These are phyloP conservation scores for Drosophila putrida DNA, from an alignment of 2,888 invertebrate species.

Conservation along the genomic window DNA sequence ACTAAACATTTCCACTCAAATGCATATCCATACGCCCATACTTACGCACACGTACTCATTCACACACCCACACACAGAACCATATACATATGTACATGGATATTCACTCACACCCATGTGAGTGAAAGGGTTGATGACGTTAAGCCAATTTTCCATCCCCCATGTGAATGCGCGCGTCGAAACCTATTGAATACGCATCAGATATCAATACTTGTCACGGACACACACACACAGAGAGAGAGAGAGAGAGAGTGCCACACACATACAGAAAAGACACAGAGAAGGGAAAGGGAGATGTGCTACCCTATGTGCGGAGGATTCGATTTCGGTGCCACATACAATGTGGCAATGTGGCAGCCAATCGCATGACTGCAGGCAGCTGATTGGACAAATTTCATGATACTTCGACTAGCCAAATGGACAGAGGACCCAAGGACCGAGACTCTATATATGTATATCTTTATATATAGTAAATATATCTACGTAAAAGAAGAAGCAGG, in stretches of 20 bases:
- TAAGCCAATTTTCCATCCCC: constrained; percentile 56
- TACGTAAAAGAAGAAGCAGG: constrained; percentile 5
- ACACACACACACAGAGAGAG: constrained; percentile 7
- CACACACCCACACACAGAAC: constrained; percentile 2
- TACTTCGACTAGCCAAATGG: constrained; percentile 40
- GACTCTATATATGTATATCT: constrained; percentile 6
- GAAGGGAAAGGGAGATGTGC: constrained; percentile 13
- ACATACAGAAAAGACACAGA: background rate
- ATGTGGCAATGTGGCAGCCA: constrained; percentile 62
- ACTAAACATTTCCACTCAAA: background rate
- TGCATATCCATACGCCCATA: background rate
- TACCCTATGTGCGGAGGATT: constrained; percentile 62
- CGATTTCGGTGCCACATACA: constrained; percentile 81
- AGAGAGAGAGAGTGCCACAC: constrained; percentile 4
- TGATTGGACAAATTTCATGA: constrained; percentile 78
- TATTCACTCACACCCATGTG: constrained; percentile 8
- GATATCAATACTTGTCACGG: constrained; percentile 78
- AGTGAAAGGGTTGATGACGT: constrained; percentile 63
- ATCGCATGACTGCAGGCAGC: constrained; percentile 76
- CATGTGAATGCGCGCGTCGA: constrained; percentile 72
- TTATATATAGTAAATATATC: constrained; percentile 5
- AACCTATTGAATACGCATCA: constrained; percentile 82
- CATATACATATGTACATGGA: background rate
- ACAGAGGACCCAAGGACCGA: constrained; percentile 4
- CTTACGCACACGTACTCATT: background rate